phyloP scores from a whole-genome alignment of 2,797 vertebrate genomes.

The Leptatherina wallacei region DNA sequence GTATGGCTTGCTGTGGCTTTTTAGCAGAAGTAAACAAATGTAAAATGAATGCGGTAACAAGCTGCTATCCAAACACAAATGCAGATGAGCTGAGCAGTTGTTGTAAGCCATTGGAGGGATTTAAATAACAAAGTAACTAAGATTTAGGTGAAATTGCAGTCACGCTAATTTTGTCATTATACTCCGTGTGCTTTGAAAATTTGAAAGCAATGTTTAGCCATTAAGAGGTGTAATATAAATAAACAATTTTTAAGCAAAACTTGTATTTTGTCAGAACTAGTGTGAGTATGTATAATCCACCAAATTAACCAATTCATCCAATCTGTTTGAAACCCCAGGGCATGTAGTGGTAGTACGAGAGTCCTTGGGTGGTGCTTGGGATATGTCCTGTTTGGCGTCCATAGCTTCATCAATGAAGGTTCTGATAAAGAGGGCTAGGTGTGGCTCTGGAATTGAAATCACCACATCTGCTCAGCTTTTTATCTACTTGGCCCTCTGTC shows the following conservation, averaged over 20 bases:
- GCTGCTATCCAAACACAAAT: conserved; percentile 1
- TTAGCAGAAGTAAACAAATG: conserved; percentile 11
- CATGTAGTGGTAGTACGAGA: background rate
- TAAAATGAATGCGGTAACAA: conserved; percentile 17
- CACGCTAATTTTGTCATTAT: background rate
- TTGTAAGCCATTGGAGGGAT: conserved; percentile 15
- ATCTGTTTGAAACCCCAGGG: background rate
- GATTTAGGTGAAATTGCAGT: conserved; percentile 19
- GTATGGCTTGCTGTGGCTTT: background rate
- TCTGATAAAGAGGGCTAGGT: background rate
- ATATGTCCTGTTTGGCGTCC: background rate
- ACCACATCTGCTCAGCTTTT: background rate
- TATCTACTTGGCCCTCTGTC: background rate
- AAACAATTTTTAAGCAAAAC: background rate
- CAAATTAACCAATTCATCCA: background rate
- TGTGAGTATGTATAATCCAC: background rate
- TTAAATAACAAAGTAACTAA: conserved; percentile 12
- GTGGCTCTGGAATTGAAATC: background rate
- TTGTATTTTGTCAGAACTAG: background rate
- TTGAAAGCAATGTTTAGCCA: background rate
- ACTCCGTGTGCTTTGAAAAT: background rate
- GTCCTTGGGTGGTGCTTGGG: background rate
- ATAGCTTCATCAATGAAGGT: background rate
- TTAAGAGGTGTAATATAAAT: background rate
- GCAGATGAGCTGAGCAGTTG: conserved; percentile 16